These are phyloP conservation scores for Neuroterus valhalla DNA, from an alignment of 1,140 invertebrate genomes.

Conservation along the genomic window DNA sequence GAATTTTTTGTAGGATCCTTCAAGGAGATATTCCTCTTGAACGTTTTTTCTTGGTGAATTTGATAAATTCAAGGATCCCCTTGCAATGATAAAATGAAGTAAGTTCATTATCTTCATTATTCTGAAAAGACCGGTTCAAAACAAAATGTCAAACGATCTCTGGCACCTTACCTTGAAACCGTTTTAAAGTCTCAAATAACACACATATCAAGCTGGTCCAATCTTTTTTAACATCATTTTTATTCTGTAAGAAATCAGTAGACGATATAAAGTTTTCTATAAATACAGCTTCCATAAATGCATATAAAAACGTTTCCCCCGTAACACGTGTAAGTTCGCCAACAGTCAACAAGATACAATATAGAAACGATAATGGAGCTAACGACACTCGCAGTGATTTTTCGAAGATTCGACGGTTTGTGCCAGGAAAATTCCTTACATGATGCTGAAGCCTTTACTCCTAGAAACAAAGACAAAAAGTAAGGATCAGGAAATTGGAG, in stretches of 20 bases:
- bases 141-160: no score
- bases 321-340: background rate
- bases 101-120: no score
- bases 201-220: no score
- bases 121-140: no score
- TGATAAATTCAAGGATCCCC: no score
- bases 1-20: no score
- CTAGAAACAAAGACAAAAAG: slow-evolving; percentile 62
- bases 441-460: slow-evolving; percentile 66
- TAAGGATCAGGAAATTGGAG: background rate
- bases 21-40: no score
- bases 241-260: background rate
- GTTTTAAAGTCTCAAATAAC: no score
- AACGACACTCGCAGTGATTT: slow-evolving; percentile 33
- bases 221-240: background rate
- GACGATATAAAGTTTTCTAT: background rate
- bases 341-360: slow-evolving; percentile 30
- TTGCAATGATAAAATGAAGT: no score
- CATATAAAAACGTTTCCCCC: slow-evolving; percentile 29
- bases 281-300: slow-evolving; percentile 37
- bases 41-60: no score
- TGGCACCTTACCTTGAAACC: no score
- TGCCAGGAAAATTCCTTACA: slow-evolving; percentile 64
- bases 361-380: slow-evolving; percentile 38
- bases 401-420: background rate